Evolutionary conservation across 2,888 invertebrate species (phyloP).

Genomic region (Cephus runcator): DNA sequence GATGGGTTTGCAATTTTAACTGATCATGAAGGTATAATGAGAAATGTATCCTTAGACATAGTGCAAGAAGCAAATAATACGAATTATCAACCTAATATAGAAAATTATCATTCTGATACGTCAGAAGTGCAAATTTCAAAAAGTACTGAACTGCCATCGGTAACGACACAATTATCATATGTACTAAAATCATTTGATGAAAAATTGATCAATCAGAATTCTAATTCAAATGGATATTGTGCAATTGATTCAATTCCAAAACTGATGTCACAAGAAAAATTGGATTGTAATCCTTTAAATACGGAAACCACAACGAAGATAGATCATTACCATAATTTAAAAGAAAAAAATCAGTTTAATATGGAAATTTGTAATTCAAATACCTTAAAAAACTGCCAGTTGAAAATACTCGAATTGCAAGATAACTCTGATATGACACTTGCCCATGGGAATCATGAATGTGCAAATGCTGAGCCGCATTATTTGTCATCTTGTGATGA

Average conservation of each 20-base stretch:
- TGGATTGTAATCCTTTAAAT: background rate
- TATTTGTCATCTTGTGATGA: background rate
- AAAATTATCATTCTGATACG: background rate
- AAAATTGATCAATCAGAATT: background rate
- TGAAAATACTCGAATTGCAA: slow-evolving; percentile 14
- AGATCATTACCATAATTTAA: background rate
- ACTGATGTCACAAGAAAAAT: background rate
- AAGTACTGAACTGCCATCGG: background rate
- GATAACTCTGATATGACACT: slow-evolving; percentile 5
- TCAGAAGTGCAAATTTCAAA: background rate
- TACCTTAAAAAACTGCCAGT: slow-evolving; percentile 13
- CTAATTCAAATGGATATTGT: background rate
- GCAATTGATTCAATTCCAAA: background rate
- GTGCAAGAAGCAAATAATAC: background rate
- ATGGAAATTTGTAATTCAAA: slow-evolving; percentile 26
- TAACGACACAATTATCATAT: background rate
- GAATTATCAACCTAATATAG: background rate
- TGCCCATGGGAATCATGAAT: too few relatives aligned
- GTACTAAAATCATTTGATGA: background rate
- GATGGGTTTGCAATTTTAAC: slow-evolving; percentile 9
- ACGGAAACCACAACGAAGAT: background rate
- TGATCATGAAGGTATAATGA: slow-evolving; percentile 3
- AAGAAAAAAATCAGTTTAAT: slow-evolving; percentile 23
- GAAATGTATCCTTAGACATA: slow-evolving; percentile 3
- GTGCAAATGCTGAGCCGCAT: background rate